Conservation (phyloP, 2,113 vertebrate genomes). For the Ptilonorhynchus violaceus region DNA sequence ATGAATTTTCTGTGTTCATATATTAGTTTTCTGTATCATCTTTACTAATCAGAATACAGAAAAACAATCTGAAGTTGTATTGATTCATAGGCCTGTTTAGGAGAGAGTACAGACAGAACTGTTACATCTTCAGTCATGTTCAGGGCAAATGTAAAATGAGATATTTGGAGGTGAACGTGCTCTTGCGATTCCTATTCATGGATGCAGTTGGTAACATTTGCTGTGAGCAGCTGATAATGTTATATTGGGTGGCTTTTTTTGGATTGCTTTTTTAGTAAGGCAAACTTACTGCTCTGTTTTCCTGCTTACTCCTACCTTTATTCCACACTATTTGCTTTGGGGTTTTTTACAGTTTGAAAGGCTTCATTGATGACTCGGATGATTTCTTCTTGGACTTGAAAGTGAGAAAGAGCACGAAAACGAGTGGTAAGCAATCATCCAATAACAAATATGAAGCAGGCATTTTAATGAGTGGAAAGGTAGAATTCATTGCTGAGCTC, state of each 20-base stretch:
- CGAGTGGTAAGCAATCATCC: neutral
- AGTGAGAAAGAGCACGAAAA: neutral
- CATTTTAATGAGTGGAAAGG: neutral
- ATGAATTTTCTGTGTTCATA: neutral
- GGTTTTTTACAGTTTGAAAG: neutral
- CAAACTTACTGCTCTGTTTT: neutral
- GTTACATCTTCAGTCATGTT: neutral
- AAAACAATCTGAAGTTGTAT: neutral
- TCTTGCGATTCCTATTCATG: neutral
- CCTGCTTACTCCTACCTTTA: neutral
- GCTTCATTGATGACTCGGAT: neutral
- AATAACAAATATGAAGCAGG: neutral
- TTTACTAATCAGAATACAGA: neutral
- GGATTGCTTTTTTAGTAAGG: neutral
- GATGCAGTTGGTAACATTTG: neutral
- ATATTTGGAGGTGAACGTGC: neutral
- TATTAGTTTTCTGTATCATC: neutral
- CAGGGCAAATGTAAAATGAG: neutral
- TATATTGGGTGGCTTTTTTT: neutral
- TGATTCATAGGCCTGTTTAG: fast-evolving
- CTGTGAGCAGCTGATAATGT: neutral
- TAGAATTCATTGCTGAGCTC: neutral
- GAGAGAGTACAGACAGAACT: neutral
- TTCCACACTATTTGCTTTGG: neutral
- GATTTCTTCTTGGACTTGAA: neutral